Percentiles rank a stretch among this genome's conserved stretches.
phyloP scores from a whole-genome alignment of 2,888 invertebrate species.

The Clusia tigrina region DNA sequence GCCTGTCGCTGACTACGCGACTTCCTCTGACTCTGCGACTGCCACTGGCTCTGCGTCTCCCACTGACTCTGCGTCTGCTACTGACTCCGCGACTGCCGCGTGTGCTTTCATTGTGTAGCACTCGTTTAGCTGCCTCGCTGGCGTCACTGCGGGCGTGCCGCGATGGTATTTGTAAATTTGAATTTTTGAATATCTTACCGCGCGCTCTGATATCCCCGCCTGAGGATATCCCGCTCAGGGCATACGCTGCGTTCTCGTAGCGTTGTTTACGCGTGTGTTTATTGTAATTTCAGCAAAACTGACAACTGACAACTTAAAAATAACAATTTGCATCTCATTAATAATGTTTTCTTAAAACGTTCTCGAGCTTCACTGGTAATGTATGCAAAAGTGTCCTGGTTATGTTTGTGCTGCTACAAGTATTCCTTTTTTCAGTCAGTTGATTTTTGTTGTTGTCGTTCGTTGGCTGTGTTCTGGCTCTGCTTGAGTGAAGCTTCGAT shows the following conservation, averaged over 20 bases:
- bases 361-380: constrained; percentile 12
- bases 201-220: too few species aligned
- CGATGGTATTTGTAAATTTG: too few species aligned
- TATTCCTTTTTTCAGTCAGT: too few species aligned
- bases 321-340: constrained; percentile 57
- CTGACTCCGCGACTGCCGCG: neutral
- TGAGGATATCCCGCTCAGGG: too few species aligned
- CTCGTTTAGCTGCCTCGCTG: neutral
- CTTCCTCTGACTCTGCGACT: too few species aligned
- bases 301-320: constrained; percentile 39
- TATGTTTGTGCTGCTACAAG: neutral
- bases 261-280: constrained; percentile 40
- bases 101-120: neutral
- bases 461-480: neutral
- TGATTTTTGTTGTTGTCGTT: neutral
- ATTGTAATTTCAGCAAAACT: constrained; percentile 37
- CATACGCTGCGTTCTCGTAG: constrained; percentile 44
- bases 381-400: constrained; percentile 14
- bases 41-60: neutral
- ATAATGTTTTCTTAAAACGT: constrained; percentile 32
- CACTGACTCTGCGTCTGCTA: neutral
- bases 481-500: neutral
- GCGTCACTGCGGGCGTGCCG: neutral
- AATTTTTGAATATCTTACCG: too few species aligned
- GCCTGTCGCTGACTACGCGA: too few species aligned